Evolutionary conservation across 2,797 vertebrate species (phyloP), one percentile per base, ranked within the genome.

Genomic region (Vireo griseus): DNA sequence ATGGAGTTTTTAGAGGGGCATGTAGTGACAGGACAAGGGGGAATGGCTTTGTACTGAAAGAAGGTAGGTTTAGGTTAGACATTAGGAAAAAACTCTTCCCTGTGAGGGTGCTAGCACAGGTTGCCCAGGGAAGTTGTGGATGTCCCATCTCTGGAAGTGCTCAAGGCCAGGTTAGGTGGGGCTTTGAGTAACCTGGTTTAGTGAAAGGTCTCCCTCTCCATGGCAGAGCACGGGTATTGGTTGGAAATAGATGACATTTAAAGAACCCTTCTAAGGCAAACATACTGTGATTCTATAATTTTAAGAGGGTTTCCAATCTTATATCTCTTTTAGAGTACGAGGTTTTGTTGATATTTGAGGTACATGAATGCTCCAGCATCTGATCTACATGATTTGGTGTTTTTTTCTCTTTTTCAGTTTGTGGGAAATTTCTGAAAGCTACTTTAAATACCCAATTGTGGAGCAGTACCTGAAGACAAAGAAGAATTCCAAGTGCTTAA

Each of bases 391-490:
- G 22, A 55, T 37, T 65, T 77, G 29, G 4, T 13, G 28, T 51
- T 79, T 62, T 28, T 47, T 11, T 90, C 67, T 94, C 25, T 72
- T 65, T 96, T 95, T 31, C 95, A 99, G 98, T 96, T 97, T 98
- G 72, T 97, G 98, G 98, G 99, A 99, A 86, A 98, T 98, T 14
- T 98, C 98, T 0, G 99, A 99, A 89, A 98, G 97, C 93, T 97
- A 98, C 90, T 99, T 99, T 91, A 98, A 98, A 48, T 99, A 99
- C 91, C 99, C 99, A 3, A 98, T 99, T 80, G 98, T 99, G 97
- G 99, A 99, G 92, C 98, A 99, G 96, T 99, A 99, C 80, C 97
- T 99, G 97, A 98, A 98, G 97, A 99, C 99, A 1, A 99, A 99
- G 96, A 98, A 98, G 33, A 96, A 81, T 73, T 98, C 98, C 1